These are phyloP conservation scores for Harpalus rufipes DNA, from an alignment of 2,888 invertebrate genomes.

Conservation along the genomic window DNA sequence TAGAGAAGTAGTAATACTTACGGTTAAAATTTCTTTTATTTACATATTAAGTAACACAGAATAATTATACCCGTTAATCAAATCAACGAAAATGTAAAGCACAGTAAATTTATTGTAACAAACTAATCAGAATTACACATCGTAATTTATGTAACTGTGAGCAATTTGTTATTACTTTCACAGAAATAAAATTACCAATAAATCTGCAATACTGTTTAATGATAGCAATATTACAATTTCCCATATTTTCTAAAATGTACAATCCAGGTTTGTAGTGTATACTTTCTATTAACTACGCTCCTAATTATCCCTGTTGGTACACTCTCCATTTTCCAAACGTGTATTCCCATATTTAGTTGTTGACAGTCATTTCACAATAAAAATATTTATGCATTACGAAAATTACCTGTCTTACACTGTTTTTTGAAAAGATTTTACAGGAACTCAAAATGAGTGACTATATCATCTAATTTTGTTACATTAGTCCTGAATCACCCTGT, in stretches of 20 bases:
- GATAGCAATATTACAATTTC: not conserved
- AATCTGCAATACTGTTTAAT: not conserved
- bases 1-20: conserved; percentile 14
- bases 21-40: conserved; percentile 40
- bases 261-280: not conserved
- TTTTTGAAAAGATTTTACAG: too few relatives aligned
- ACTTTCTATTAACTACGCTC: too few relatives aligned
- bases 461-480: too few relatives aligned
- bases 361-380: too few relatives aligned
- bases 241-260: not conserved
- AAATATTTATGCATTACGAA: too few relatives aligned
- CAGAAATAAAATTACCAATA: not conserved
- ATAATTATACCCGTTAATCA: conserved; percentile 6
- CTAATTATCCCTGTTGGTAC: too few relatives aligned
- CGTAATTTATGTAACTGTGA: not conserved
- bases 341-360: too few relatives aligned
- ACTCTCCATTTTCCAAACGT: too few relatives aligned
- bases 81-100: conserved; percentile 5
- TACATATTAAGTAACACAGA: conserved; percentile 33
- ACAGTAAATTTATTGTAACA: not conserved
- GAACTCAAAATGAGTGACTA: too few relatives aligned
- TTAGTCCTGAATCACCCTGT: too few relatives aligned
- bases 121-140: not conserved
- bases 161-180: conserved; percentile 3
- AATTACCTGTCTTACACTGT: too few relatives aligned